These are phyloP conservation scores for Orthosia gracilis DNA, from an alignment of 2,888 invertebrate genomes.

Conservation along the genomic window DNA sequence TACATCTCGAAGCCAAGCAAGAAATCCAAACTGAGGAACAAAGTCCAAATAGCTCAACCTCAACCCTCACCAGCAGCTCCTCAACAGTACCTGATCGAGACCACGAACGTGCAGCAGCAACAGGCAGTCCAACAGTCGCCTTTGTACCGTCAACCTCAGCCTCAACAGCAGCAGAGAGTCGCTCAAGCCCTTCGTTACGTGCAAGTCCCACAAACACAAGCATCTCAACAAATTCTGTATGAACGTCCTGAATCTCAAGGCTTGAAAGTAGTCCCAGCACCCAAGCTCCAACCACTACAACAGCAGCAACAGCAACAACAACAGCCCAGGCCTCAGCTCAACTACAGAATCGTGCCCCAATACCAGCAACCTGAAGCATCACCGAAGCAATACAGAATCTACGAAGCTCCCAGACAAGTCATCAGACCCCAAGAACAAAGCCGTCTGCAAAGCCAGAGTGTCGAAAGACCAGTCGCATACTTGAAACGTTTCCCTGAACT, in stretches of 20 bases:
- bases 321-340: constrained; percentile 73
- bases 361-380: constrained; percentile 84
- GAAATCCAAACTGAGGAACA: constrained; percentile 85
- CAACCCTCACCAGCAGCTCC: constrained; percentile 82
- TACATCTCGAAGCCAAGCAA: constrained; percentile 86
- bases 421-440: constrained; percentile 79
- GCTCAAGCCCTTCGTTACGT: constrained; percentile 63
- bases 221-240: constrained; percentile 77
- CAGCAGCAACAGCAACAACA: constrained; percentile 71
- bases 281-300: constrained; percentile 79
- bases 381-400: constrained; percentile 85
- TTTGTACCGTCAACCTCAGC: constrained; percentile 74
- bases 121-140: constrained; percentile 70
- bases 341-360: constrained; percentile 82
- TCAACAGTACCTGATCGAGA: constrained; percentile 89
- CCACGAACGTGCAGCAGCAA: constrained; percentile 86
- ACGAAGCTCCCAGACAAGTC: constrained; percentile 81
- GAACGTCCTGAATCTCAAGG: constrained; percentile 86
- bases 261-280: constrained; percentile 86
- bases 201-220: constrained; percentile 77
- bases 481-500: constrained; percentile 85
- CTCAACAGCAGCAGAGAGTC: constrained; percentile 78
- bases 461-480: constrained; percentile 85
- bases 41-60: constrained; percentile 77
- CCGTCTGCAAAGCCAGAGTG: constrained; percentile 76